These are phyloP conservation scores for Rhabdomys dilectus DNA, from an alignment of 2,113 vertebrate species.

Conservation along the genomic window DNA sequence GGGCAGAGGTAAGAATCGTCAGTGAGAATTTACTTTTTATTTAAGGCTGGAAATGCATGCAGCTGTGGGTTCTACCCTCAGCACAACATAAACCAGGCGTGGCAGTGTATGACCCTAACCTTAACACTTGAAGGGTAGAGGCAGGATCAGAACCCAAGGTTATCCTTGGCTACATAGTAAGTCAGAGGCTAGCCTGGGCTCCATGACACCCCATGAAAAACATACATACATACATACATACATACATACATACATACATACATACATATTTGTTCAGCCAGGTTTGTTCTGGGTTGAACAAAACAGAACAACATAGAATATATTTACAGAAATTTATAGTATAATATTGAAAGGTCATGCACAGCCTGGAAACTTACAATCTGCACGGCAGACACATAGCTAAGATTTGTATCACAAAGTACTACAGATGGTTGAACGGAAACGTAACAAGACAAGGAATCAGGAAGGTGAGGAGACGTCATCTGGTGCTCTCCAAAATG, in stretches of 20 bases:
- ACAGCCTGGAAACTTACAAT: not conserved
- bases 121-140: not conserved
- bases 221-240: not conserved
- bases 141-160: not conserved
- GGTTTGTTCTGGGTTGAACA: not conserved
- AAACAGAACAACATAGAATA: not conserved
- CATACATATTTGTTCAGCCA: not conserved
- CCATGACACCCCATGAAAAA: not conserved
- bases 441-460: accelerated
- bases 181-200: not conserved
- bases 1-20: not conserved
- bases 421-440: not conserved
- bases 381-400: not conserved
- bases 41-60: not conserved
- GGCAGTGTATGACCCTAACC: not conserved
- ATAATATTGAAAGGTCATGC: not conserved
- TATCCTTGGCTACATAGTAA: not conserved
- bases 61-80: not conserved
- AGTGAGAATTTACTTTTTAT: not conserved
- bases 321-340: not conserved
- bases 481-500: accelerated
- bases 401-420: not conserved
- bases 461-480: not conserved
- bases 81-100: not conserved
- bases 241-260: not conserved